Evolutionary conservation across 30 jellyfish, hydroid and myxozoan genomes (phyloP), one percentile per base, ranked within the genome.

Genomic region (Aurelia sp.): DNA sequence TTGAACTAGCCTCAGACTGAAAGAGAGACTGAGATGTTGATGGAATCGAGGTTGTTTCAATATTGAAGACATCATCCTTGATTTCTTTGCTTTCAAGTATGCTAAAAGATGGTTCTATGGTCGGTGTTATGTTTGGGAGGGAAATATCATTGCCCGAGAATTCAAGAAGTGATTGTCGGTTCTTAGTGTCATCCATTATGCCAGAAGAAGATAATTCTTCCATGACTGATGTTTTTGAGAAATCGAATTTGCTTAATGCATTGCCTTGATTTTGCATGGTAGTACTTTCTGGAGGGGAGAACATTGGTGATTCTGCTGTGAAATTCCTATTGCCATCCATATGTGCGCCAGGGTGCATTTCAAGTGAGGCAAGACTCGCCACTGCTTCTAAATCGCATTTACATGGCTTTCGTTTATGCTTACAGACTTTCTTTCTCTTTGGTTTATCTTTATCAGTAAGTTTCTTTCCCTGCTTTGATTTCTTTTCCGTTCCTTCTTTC

Each of bases 341-440:
- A 18, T 4, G 69, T 21, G 69, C 16, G 13, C 13, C 33, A 21
- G 69, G 27, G 4, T 59, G 69, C 69, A 59, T 59, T 59, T 59
- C 69, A 8, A 59, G 23, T 6, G 69, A 59, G 33, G 69, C 69
- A 6, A 59, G 33, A 13, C 16, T 59, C 3, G 69, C 69, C 23
- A 21, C 6, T 59, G 23, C 69, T 59, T 59, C 69, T 6, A 59
- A 21, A 13, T 78, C 89, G 62, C 89, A 78, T 62, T 41, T 63
- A 48, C 89, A 78, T 15, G 89, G 89, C 62, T 78, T 78, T 53
- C 89, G 65, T 65, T 78, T 78, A 48, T 78, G 89, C 9, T 40
- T 63, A 44, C 89, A 78, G 9, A n/a, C 41, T 51, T 40, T n/a
- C 50, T 53, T 47, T 44, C 51, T 48, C 80, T 41, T 78, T 44